Conservation (phyloP, 2,113 vertebrate species). For the Verasper variegatus region DNA sequence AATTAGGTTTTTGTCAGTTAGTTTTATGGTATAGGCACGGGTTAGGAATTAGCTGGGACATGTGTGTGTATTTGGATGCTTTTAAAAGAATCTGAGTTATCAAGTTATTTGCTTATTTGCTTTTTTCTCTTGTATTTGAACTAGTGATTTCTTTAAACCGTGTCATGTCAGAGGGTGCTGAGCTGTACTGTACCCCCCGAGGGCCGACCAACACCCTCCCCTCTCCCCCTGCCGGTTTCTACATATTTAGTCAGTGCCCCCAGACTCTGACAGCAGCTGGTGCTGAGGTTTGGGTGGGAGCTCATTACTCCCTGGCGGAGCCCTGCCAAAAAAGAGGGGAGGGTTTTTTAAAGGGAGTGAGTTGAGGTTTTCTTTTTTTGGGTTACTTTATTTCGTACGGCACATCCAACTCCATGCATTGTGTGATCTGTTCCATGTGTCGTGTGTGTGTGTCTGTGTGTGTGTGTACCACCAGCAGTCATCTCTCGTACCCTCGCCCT, state of each 20-base stretch:
- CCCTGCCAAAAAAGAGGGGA: constrained; percentile 68
- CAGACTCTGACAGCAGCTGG: constrained; percentile 79
- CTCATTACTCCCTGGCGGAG: constrained; percentile 78
- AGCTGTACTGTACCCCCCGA: constrained; percentile 19
- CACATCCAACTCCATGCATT: constrained; percentile 66
- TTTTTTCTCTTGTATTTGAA: constrained; percentile 22
- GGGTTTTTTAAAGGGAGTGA: constrained; percentile 76
- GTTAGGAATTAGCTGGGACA: too few species aligned
- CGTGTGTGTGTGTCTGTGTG: constrained; percentile 44
- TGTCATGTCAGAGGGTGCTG: constrained; percentile 23
- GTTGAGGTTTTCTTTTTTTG: constrained; percentile 78
- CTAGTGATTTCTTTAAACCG: constrained; percentile 33
- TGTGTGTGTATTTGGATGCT: too few species aligned
- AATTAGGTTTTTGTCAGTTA: too few species aligned
- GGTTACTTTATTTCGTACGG: constrained; percentile 78
- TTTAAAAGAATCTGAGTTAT: too few species aligned
- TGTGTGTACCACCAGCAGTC: constrained; percentile 62
- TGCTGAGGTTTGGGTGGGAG: constrained; percentile 78
- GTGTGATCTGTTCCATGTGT: constrained; percentile 80
- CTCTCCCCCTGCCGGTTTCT: constrained; percentile 40
- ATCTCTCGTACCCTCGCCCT: constrained; percentile 32
- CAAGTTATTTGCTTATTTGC: constrained; percentile 20
- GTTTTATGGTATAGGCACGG: too few species aligned
- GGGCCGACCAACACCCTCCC: constrained; percentile 43
- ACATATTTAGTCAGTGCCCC: constrained; percentile 71